These are phyloP conservation scores for Torymus aiolomorphi DNA, from an alignment of 2,888 invertebrate genomes.

Conservation along the genomic window DNA sequence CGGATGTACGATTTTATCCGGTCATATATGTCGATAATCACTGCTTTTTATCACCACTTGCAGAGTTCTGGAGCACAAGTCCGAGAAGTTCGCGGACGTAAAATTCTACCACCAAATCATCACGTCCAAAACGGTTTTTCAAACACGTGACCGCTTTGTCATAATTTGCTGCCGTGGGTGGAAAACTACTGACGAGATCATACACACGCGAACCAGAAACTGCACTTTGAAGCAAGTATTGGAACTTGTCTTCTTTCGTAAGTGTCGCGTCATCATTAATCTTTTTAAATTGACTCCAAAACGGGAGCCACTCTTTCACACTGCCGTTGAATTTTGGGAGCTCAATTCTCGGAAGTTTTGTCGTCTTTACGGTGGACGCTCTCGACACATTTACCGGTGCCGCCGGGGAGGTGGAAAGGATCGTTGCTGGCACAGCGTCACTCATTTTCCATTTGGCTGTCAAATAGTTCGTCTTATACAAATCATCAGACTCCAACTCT, in stretches of 20 bases:
- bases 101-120: conserved; percentile 65
- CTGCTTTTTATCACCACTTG: conserved; percentile 46
- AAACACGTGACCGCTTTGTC: conserved; percentile 60
- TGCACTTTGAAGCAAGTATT: background rate
- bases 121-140: conserved; percentile 64
- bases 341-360: background rate
- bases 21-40: conserved; percentile 60
- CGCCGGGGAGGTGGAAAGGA: background rate
- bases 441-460: no score
- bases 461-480: no score
- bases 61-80: conserved; percentile 61
- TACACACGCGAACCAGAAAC: background rate
- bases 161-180: conserved; percentile 64
- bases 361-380: background rate
- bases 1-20: conserved; percentile 64
- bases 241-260: conserved; percentile 56
- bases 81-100: conserved; percentile 64
- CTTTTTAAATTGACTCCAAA: conserved; percentile 64
- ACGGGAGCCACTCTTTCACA: background rate
- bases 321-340: no score
- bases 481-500: no score
- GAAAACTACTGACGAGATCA: conserved; percentile 58
- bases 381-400: background rate
- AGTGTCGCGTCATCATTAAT: conserved; percentile 60
- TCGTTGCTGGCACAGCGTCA: background rate